These are phyloP conservation scores for Diogma glabrata DNA, from an alignment of 2,888 invertebrate species.

Conservation along the genomic window DNA sequence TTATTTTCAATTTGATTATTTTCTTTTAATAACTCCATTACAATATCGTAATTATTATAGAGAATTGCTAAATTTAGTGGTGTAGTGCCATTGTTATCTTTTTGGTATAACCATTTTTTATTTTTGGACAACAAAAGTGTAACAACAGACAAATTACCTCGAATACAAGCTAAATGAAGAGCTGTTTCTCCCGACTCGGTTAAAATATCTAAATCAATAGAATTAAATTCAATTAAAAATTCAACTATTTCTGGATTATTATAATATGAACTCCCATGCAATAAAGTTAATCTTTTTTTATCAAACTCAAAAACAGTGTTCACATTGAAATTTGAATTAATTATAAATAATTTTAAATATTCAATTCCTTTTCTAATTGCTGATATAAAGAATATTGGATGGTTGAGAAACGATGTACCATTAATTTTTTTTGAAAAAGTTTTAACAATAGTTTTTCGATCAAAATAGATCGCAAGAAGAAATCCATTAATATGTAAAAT, in stretches of 20 bases:
- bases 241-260: background rate
- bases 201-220: background rate
- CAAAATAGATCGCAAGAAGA: background rate
- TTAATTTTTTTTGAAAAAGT: too few species aligned
- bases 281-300: background rate
- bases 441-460: background rate
- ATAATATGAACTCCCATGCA: background rate
- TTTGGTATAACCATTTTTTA: background rate
- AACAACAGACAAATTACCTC: background rate
- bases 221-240: background rate
- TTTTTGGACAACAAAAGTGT: background rate
- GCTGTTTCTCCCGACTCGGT: background rate
- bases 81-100: background rate
- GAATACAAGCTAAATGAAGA: constrained; percentile 3
- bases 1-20: background rate
- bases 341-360: background rate
- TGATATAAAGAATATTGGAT: background rate
- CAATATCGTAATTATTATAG: background rate
- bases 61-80: background rate
- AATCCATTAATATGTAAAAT: background rate
- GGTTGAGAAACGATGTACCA: too few species aligned
- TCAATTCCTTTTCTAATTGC: background rate
- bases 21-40: background rate
- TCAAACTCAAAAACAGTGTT: constrained; percentile 2
- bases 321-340: background rate